Base-by-base conservation (phyloP, 2,113 vertebrate genomes). In the Chrysochloris asiatica region DNA sequence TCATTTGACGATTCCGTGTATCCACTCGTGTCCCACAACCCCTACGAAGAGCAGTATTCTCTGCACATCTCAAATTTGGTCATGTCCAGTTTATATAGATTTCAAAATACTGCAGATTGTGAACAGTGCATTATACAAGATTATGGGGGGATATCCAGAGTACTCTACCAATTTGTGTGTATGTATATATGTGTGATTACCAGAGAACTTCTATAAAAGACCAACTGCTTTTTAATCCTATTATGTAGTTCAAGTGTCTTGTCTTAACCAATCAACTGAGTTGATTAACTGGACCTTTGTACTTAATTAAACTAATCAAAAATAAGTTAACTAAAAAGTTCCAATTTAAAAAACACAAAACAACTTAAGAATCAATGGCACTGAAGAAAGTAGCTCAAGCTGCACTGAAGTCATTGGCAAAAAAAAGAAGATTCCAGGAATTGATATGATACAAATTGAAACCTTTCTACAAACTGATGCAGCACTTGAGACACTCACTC, bases 321-420 rank as follows among this genome's bases (percentile, higher is more conserved):
- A 95, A 21, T 95, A 97, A 97, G 92, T 98, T 97, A 97, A 98
- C 98, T 98, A 97, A 90, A 97, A 96, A 96, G 94, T 97, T 96
- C 96, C 95, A 96, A 95, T 98, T 96, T 97, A 95, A n/a, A n/a
- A n/a, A n/a, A n/a, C n/a, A n/a, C n/a, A n/a, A n/a, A n/a, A n/a
- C n/a, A n/a, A n/a, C n/a, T n/a, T n/a, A n/a, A n/a, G n/a, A n/a
- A n/a, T n/a, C n/a, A n/a, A n/a, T n/a, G n/a, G n/a, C n/a, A n/a
- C n/a, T n/a, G n/a, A n/a, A n/a, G n/a, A n/a, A n/a, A n/a, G n/a
- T n/a, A n/a, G n/a, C n/a, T n/a, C n/a, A n/a, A n/a, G n/a, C n/a
- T n/a, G n/a, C n/a, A n/a, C n/a, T n/a, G n/a, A n/a, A n/a, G n/a
- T n/a, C n/a, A n/a, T n/a, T n/a, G n/a, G n/a, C n/a, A n/a, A n/a